These are phyloP conservation scores for Calephelis nemesis DNA, from an alignment of 1,140 invertebrate genomes.

Conservation along the genomic window DNA sequence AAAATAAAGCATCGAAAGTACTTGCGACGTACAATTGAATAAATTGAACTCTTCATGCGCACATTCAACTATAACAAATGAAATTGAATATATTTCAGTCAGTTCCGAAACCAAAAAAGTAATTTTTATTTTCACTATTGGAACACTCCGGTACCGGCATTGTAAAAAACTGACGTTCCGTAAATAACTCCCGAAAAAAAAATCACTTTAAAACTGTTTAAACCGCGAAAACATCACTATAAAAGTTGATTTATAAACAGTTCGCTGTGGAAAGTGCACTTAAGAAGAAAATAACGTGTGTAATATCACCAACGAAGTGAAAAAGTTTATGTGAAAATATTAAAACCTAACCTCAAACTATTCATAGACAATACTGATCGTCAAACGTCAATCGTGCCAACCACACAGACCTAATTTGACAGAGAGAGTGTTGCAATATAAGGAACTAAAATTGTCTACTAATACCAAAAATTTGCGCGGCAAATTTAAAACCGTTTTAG, in stretches of 20 bases:
- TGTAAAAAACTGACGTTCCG: conserved; percentile 13
- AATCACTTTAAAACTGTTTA: background rate
- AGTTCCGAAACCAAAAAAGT: too few species aligned
- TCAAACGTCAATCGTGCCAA: background rate
- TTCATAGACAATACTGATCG: background rate
- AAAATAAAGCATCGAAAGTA: too few species aligned
- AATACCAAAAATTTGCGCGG: background rate
- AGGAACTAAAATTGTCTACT: background rate
- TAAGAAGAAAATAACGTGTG: conserved; percentile 2
- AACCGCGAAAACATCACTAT: background rate
- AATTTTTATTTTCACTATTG: too few species aligned
- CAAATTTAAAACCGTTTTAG: background rate
- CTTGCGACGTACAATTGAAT: too few species aligned
- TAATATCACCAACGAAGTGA: conserved; percentile 4
- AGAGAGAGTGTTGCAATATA: conserved; percentile 14
- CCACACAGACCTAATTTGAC: conserved; percentile 2
- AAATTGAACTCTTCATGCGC: too few species aligned
- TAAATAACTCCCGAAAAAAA: conserved; percentile 1
- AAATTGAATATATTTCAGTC: too few species aligned
- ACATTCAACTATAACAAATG: too few species aligned
- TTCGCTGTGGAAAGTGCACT: conserved; percentile 4
- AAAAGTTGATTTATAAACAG: background rate
- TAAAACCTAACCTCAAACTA: conserved; percentile 11
- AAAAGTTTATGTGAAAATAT: background rate
- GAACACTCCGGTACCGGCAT: too few species aligned